Evolutionary conservation across 2,888 invertebrate genomes (phyloP), one percentile per base, ranked within the genome.

Genomic region (Melipona bicolor): DNA sequence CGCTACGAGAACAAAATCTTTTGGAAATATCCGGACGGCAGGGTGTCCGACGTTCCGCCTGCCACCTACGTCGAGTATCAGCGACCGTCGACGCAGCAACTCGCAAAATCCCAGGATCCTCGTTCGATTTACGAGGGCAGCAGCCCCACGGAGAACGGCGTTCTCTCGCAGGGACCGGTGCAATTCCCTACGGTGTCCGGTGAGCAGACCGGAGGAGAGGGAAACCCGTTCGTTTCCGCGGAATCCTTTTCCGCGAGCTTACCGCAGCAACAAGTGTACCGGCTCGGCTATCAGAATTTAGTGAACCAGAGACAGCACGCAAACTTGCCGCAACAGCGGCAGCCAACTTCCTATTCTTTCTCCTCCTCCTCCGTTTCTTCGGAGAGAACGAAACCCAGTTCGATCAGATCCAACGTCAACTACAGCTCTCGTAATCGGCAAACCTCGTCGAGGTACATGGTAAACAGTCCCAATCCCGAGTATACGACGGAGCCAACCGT

Each of bases 21-120:
- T n/a, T 94, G 94, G 94, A 94, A 94, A 62, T 94, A 94, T 87
- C 93, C 94, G 0, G 93, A 94, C 82, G 94, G 94, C 0, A 91
- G 92, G 64, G 89, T 94, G 5, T 93, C 93, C 0, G 92, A 94
- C 9, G 87, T 87, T 1, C 92, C 94, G 2, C 93, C 94, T 1
- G 77, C 84, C 4, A 92, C 94, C 4, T 94, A 93, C 84, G 79
- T 89, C 1, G 91, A 73, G 1, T 88, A 86, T 6, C 70, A 81
- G 3, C 69, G 59, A 13, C 17, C 77, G 9, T 43, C 17, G 62
- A 15, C 15, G 4, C 61, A 67, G 19, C 62, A 75, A 56, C 32
- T 59, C 3, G 36, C 52, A 1, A 89, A 75, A 21, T 43, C 71
- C 0, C 88, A 89, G 71, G 84, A 75, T 6, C 17, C 27, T 62